Percentiles rank a stretch among this genome's conserved stretches.
These are phyloP conservation scores for Egretta garzetta DNA, from an alignment of 2,113 vertebrate genomes.

Conservation along the genomic window DNA sequence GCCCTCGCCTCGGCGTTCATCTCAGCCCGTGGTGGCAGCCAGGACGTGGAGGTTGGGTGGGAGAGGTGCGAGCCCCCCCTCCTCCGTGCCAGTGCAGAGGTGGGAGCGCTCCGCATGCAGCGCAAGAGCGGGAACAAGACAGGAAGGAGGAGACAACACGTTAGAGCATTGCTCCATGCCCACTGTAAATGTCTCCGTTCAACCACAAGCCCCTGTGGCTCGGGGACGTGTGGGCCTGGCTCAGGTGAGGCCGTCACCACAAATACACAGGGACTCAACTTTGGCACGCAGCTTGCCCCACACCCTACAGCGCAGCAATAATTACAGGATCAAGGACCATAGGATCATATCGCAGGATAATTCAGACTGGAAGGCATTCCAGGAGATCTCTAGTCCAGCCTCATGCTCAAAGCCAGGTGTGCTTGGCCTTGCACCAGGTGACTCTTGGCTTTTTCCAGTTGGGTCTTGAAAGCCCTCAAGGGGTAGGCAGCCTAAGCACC, in stretches of 20 bases:
- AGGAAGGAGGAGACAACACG: not conserved
- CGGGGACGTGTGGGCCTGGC: not conserved
- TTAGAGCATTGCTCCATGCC: not conserved
- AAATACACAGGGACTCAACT: not conserved
- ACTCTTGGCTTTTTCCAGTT: not conserved
- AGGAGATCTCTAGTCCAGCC: not conserved
- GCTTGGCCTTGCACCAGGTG: not conserved
- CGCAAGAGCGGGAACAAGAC: no score
- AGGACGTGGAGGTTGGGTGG: accelerated
- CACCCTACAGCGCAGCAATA: not conserved
- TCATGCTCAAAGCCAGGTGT: not conserved
- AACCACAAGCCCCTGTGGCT: not conserved
- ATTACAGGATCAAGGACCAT: no score
- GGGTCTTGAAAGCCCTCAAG: not conserved
- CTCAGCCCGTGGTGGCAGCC: not conserved
- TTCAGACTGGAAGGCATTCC: not conserved
- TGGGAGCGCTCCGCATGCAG: no score
- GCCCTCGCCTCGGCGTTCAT: not conserved
- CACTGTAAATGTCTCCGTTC: not conserved
- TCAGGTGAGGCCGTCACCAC: not conserved
- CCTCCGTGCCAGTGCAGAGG: no score
- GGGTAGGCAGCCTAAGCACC: not conserved
- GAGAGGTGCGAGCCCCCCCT: not conserved
- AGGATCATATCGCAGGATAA: not conserved
- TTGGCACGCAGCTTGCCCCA: not conserved